phyloP scores from a whole-genome alignment of 2,113 vertebrate species.

The Sorex fumeus region DNA sequence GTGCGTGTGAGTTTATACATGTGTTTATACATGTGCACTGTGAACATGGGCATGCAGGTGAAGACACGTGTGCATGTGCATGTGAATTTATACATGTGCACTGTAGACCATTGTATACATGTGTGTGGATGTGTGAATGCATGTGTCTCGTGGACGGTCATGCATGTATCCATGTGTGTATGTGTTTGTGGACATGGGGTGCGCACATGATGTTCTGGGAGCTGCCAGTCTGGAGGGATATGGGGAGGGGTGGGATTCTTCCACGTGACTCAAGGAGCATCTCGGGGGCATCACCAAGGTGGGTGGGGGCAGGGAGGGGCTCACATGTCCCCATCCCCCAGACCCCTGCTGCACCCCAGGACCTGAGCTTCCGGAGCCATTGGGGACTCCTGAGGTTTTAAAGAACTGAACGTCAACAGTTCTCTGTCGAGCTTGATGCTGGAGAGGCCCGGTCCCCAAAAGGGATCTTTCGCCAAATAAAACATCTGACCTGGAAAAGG shows the following conservation, averaged over 20 bases:
- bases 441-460: constrained; percentile 58
- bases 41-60: too few relatives aligned
- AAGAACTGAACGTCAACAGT: constrained; percentile 42
- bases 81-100: too few relatives aligned
- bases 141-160: too few relatives aligned
- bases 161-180: background rate
- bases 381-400: constrained; percentile 31
- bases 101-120: too few relatives aligned
- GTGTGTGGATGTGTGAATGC: background rate
- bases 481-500: constrained; percentile 82
- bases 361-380: background rate
- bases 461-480: constrained; percentile 64
- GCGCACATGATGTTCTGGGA: background rate
- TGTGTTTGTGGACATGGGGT: too few relatives aligned
- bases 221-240: background rate
- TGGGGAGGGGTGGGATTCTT: background rate
- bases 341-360: background rate
- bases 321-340: too few relatives aligned
- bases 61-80: too few relatives aligned
- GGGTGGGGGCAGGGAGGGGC: too few relatives aligned
- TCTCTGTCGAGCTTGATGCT: constrained; percentile 21
- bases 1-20: too few relatives aligned
- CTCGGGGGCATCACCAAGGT: background rate
- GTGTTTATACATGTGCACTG: background rate
- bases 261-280: background rate